Evolutionary conservation across 2,113 vertebrate genomes (phyloP).

Genomic region (Channa argus): DNA sequence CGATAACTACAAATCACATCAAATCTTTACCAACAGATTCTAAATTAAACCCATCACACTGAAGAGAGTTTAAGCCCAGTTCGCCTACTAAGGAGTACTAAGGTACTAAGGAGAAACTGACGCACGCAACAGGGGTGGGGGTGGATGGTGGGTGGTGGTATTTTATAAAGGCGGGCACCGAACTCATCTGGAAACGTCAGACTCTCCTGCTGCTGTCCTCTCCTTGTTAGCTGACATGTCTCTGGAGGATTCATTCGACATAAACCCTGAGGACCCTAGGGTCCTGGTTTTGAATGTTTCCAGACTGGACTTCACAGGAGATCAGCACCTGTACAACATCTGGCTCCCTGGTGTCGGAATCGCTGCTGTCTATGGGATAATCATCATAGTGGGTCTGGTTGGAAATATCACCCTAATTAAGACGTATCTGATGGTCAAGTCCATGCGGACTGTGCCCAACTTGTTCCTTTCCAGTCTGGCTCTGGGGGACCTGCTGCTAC

Average conservation of each 20-base stretch:
- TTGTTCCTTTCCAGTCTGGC: slow-evolving; percentile 95
- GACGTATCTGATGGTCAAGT: slow-evolving; percentile 89
- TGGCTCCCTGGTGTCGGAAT: slow-evolving; percentile 68
- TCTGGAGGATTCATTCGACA: slow-evolving; percentile 36
- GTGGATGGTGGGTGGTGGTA: no score
- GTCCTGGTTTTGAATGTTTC: slow-evolving; percentile 37
- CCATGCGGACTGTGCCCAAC: slow-evolving; percentile 94
- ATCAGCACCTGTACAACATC: slow-evolving; percentile 38
- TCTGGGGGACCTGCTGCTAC: slow-evolving; percentile 91
- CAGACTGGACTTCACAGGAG: slow-evolving; percentile 4
- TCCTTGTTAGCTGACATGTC: slow-evolving; percentile 43
- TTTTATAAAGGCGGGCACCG: slow-evolving; percentile 40
- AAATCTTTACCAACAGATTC: no score
- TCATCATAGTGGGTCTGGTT: slow-evolving; percentile 91
- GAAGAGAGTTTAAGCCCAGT: no score
- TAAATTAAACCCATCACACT: no score
- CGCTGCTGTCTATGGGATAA: slow-evolving; percentile 85
- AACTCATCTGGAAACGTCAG: background rate
- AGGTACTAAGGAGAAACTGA: slow-evolving; percentile 27
- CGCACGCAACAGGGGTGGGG: slow-evolving; percentile 33
- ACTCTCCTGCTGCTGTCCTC: background rate
- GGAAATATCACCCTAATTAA: slow-evolving; percentile 95
- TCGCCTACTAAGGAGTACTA: no score
- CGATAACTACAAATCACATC: no score
- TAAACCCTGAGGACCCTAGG: slow-evolving; percentile 22